Percentiles rank a stretch among this genome's conserved stretches.
Conservation (phyloP, 1,140 invertebrate genomes). For the Scaptodrosophila lebanonensis region DNA sequence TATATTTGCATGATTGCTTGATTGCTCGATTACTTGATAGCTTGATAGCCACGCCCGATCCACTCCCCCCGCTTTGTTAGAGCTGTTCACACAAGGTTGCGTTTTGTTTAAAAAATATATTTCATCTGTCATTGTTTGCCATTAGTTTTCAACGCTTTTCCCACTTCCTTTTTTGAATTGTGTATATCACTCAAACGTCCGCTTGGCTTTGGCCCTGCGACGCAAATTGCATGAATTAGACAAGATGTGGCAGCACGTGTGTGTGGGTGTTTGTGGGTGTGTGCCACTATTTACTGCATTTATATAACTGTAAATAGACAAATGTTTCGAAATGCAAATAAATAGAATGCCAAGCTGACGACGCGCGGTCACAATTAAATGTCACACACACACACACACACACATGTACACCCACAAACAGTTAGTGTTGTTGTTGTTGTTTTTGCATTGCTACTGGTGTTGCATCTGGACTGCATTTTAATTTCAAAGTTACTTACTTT, state of each 20-base stretch:
- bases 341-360: constrained; percentile 25
- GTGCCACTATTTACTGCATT: constrained; percentile 33
- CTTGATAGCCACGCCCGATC: too few species aligned
- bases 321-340: constrained; percentile 50
- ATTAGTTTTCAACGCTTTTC: constrained; percentile 7
- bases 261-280: too few species aligned
- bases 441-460: constrained; percentile 23
- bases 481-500: constrained; percentile 36
- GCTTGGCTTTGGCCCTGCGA: constrained; percentile 19
- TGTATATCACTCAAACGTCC: constrained; percentile 41
- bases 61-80: too few species aligned
- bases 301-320: constrained; percentile 37
- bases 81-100: too few species aligned
- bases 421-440: constrained; percentile 18
- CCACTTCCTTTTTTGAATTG: constrained; percentile 4
- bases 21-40: too few species aligned
- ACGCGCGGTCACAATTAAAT: constrained; percentile 22
- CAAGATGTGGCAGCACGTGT: neutral
- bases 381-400: constrained; percentile 9
- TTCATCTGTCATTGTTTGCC: neutral
- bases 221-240: constrained; percentile 52
- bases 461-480: constrained; percentile 31
- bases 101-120: constrained; percentile 7
- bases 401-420: neutral
- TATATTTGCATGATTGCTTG: too few species aligned